phyloP scores from a whole-genome alignment of 2,888 invertebrate genomes.

The Rugalucina vietnamica region DNA sequence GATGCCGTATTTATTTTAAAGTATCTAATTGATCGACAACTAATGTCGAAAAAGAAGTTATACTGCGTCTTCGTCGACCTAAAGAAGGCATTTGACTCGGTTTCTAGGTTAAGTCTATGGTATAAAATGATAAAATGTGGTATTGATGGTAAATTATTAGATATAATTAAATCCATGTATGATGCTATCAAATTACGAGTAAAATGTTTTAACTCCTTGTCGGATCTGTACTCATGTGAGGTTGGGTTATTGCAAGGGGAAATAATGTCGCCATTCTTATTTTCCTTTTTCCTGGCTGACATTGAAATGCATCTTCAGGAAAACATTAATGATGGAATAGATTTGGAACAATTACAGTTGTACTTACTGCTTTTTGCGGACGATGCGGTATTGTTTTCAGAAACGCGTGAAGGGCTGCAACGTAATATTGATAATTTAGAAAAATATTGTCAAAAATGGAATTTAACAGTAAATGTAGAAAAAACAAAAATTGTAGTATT shows the following conservation, averaged over 20 bases:
- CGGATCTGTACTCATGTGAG: conserved; percentile 33
- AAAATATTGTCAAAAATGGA: conserved; percentile 22
- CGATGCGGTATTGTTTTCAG: conserved; percentile 23
- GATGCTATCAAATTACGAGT: too few species aligned
- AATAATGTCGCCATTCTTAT: conserved; percentile 26
- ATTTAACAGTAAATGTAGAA: conserved; percentile 1
- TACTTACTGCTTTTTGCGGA: conserved; percentile 23
- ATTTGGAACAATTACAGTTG: conserved; percentile 22
- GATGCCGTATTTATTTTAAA: conserved; percentile 53
- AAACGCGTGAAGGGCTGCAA: conserved; percentile 12
- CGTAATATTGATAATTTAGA: conserved; percentile 21
- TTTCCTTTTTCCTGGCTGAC: conserved; percentile 30
- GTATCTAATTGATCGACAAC: conserved; percentile 32
- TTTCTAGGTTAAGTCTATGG: conserved; percentile 47
- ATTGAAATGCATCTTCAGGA: conserved; percentile 21
- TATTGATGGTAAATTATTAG: conserved; percentile 38
- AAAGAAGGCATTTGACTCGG: conserved; percentile 41
- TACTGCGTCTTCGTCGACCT: conserved; percentile 52
- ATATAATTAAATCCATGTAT: conserved; percentile 43
- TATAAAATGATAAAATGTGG: conserved; percentile 39
- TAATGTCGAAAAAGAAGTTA: conserved; percentile 18
- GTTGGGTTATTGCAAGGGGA: conserved; percentile 37
- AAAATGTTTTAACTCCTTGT: not conserved
- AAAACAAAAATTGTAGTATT: conserved; percentile 35
- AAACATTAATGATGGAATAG: not conserved